Base-by-base conservation (phyloP, 1,140 invertebrate species). In the Drosophila orosa region DNA sequence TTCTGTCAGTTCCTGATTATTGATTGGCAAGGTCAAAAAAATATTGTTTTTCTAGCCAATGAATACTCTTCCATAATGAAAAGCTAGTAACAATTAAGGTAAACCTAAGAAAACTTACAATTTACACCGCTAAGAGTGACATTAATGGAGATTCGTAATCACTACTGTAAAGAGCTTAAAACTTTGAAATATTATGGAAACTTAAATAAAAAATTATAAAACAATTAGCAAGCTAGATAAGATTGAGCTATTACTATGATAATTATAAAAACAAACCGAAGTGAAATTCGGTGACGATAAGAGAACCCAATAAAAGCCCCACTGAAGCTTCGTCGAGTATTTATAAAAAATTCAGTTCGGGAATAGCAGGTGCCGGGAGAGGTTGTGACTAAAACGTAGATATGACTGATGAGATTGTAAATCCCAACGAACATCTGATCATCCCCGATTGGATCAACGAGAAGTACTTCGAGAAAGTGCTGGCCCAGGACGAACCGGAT, bases 381-480 rank as follows among this genome's bases (percentile, higher is more conserved):
- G 39, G 61, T 58, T 52, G 35, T 40, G 6, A 12, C 24, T 37
- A 33, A 47, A 50, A 12, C 10, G 7, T 12, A 24, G 27, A 29
- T 33, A 75, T 75, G 73, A 5, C 61, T 17, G 72, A 67, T 15
- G 72, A 75, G 19, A 91, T 91, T 39, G 62, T 59, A 1, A 91
- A 91, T 59, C 90, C 89, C 35, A 91, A 91, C 33, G 67, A 90
- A 45, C 45, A 91, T 50, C 56, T 91, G 3, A 39, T 57, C n/a
- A 91, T 90, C 29, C 92, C 92, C 37, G 47, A 90, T 39, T 94
- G 93, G 93, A 73, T 94, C 47, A 92, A 92, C 67, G 68, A 74
- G 33, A 83, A 92, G 35, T 93, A 93, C 44, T 78, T 92, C 4
- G 75, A 92, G 57, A 84, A 82, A 42, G 75, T 93, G 7, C 72